Conservation (phyloP, 1,140 invertebrate genomes). For the Bemisia tabaci region DNA sequence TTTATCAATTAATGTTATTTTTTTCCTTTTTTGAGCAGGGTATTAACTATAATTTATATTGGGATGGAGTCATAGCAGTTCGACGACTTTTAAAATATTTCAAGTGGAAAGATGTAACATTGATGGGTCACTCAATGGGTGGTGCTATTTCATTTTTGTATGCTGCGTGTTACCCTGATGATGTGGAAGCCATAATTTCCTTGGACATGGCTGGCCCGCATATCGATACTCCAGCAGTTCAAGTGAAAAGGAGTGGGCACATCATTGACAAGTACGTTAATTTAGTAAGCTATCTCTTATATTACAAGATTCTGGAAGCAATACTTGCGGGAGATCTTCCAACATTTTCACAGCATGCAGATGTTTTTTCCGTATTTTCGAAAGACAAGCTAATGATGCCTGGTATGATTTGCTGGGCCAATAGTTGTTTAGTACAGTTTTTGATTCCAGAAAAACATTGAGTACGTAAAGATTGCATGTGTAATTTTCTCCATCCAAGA, state of each 20-base stretch:
- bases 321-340: no score
- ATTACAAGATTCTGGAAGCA: no score
- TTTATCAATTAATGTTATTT: neutral
- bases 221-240: conserved; percentile 8
- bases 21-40: conserved; percentile 31
- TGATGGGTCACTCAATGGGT: conserved; percentile 69
- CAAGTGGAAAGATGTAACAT: conserved; percentile 59
- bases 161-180: conserved; percentile 56
- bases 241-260: conserved; percentile 9
- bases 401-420: no score
- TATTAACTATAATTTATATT: conserved; percentile 61
- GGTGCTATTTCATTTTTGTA: conserved; percentile 68
- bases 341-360: no score
- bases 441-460: no score
- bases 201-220: conserved; percentile 31
- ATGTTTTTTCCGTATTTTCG: no score
- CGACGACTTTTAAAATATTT: conserved; percentile 60
- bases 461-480: no score
- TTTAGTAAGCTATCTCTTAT: no score
- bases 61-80: conserved; percentile 54
- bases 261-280: conserved; percentile 9
- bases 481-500: no score
- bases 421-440: no score
- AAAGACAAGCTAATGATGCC: no score
- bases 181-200: conserved; percentile 53